Evolutionary conservation across 2,888 invertebrate genomes (phyloP).

Genomic region (Stenoptilia bipunctidactyla): DNA sequence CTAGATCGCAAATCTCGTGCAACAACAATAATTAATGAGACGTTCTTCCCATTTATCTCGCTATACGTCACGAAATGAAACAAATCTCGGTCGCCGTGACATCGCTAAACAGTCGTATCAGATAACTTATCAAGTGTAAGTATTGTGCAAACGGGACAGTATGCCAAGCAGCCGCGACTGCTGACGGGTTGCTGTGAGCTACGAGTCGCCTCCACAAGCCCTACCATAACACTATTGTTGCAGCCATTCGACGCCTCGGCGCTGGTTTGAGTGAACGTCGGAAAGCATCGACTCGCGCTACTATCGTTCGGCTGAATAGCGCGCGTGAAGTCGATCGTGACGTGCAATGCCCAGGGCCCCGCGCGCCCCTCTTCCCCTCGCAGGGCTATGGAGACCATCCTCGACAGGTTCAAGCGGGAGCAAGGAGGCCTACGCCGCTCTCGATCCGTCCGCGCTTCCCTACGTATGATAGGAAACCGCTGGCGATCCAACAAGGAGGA

Average conservation of each 20-base stretch:
- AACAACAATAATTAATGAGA: neutral
- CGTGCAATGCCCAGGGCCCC: conserved; percentile 63
- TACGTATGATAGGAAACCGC: conserved; percentile 75
- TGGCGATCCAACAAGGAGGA: conserved; percentile 65
- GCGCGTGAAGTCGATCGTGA: conserved; percentile 58
- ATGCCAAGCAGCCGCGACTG: conserved; percentile 31
- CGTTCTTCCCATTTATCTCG: conserved; percentile 3
- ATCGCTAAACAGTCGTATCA: conserved; percentile 43
- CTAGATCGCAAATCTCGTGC: neutral
- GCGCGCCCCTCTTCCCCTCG: conserved; percentile 44
- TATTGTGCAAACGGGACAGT: conserved; percentile 62
- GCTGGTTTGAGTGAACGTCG: conserved; percentile 62
- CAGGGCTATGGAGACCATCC: conserved; percentile 67
- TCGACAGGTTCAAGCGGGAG: conserved; percentile 64
- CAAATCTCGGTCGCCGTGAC: conserved; percentile 56
- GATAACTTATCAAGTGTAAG: conserved; percentile 54
- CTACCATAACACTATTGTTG: conserved; percentile 43
- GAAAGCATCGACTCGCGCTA: conserved; percentile 53
- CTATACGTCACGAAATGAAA: conserved; percentile 37
- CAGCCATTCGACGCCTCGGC: conserved; percentile 52
- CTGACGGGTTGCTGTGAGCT: conserved; percentile 39
- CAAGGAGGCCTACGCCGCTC: conserved; percentile 71
- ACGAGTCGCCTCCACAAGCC: conserved; percentile 30
- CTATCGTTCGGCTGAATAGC: conserved; percentile 60
- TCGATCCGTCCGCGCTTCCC: conserved; percentile 78